Evolutionary conservation across 2,113 vertebrate genomes (phyloP), one percentile per base, ranked within the genome.

Genomic region (Embiotoca jacksoni): DNA sequence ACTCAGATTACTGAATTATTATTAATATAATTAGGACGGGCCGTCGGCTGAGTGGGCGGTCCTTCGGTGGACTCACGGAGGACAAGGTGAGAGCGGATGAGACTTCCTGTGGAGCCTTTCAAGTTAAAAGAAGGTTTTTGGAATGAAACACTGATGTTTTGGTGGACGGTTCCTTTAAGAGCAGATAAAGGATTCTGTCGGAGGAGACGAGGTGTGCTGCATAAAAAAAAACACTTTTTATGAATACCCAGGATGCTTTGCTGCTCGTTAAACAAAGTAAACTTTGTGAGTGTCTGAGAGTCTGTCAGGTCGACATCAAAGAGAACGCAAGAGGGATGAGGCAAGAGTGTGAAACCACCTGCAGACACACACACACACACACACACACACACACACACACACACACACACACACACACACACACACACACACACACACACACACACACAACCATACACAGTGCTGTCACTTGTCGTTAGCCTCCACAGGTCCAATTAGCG

Each of bases 401-500:
- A 39, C 44, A 55, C 44, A 61, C 9, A 56, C 36, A 75, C 59
- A 65, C 57, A 68, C 56, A 57, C 54, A 56, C 49, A 53, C 0
- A 41, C 31, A 59, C 54, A 67, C 65, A 72, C 56, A 46, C 36
- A 53, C 7, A 23, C 23, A 23, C 44, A 55, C 44, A 61, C 9
- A 50, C 36, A 75, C 59, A 65, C 57, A 63, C 50, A 56, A 23
- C 23, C 23, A 23, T 23, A 2, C 31, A 7, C 3, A 23, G 9
- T 2, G 72, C 68, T 71, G 83, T 84, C 67, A 72, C 78, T 75
- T 65, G 66, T 67, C 44, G 75, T 65, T 78, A 81, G 67, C 66
- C 82, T 75, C 77, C 83, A 64, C 87, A 79, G 90, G 83, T 85
- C 81, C 87, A 90, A 92, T 92, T 92, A 90, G 83, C 9, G 81